Conservation (phyloP, 2,113 vertebrate genomes). For the Seriola dumerili region DNA sequence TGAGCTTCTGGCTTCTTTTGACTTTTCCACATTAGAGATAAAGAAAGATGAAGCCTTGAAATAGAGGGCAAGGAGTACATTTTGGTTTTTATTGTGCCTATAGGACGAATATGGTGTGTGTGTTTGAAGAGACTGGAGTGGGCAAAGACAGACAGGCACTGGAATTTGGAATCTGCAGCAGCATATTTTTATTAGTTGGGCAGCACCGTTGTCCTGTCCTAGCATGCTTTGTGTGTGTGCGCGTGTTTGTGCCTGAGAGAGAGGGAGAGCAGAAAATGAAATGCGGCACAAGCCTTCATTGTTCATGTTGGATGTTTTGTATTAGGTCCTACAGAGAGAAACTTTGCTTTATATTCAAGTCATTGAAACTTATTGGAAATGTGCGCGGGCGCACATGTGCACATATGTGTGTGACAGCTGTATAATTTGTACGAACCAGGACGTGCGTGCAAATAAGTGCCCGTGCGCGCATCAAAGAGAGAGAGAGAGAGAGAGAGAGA, state of each 20-base stretch:
- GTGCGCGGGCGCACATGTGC: neutral
- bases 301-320: constrained; percentile 10
- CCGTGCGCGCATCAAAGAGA: neutral
- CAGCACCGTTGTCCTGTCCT: constrained; percentile 82
- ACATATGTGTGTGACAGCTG: neutral
- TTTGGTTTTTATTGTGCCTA: constrained; percentile 5
- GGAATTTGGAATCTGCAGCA: constrained; percentile 85
- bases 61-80: neutral
- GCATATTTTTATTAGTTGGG: constrained; percentile 85
- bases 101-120: constrained; percentile 29
- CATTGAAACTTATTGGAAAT: neutral
- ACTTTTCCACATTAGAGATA: constrained; percentile 13
- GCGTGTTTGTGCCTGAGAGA: constrained; percentile 40
- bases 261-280: neutral
- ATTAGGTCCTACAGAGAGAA: neutral
- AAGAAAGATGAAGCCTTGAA: neutral
- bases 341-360: neutral
- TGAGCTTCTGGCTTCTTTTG: neutral
- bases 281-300: constrained; percentile 5
- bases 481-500: no score
- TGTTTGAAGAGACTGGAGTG: constrained; percentile 37
- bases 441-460: neutral
- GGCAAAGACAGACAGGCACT: constrained; percentile 81
- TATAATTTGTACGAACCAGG: neutral
- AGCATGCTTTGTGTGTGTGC: constrained; percentile 74